phyloP scores from a whole-genome alignment of 1,140 invertebrate genomes.

The Drepana arcuata region DNA sequence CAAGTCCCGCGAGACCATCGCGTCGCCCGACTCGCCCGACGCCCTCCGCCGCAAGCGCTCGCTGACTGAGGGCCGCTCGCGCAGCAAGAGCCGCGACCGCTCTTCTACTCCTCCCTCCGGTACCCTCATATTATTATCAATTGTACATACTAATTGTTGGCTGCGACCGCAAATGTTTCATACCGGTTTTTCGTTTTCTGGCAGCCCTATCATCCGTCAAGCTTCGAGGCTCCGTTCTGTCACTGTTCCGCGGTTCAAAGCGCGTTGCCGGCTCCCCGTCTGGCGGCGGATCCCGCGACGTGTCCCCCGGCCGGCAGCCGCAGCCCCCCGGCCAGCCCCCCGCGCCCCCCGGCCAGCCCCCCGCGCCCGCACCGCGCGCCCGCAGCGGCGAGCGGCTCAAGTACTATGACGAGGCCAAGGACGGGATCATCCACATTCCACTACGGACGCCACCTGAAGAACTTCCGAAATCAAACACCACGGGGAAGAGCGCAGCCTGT shows the following conservation, averaged over 20 bases:
- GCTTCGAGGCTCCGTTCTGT: conserved; percentile 75
- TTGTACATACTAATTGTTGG: no score
- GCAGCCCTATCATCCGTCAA: no score
- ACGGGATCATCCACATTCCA: conserved; percentile 77
- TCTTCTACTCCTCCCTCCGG: conserved; percentile 67
- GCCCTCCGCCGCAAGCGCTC: conserved; percentile 51
- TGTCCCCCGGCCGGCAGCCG: conserved; percentile 33
- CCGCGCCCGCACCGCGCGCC: conserved; percentile 7
- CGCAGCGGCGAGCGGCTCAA: conserved; percentile 54
- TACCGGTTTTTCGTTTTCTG: no score
- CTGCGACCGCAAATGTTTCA: no score
- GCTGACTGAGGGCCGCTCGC: conserved; percentile 67
- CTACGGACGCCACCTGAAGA: conserved; percentile 78
- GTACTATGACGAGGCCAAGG: conserved; percentile 75
- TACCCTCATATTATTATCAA: no score
- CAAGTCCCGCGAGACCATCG: conserved; percentile 74
- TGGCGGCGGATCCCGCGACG: conserved; percentile 38
- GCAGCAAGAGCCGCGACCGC: conserved; percentile 78
- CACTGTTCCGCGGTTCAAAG: conserved; percentile 74
- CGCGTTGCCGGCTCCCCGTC: conserved; percentile 43
- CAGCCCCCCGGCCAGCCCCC: conserved; percentile 20
- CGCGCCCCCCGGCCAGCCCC: conserved; percentile 9
- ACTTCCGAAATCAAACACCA: conserved; percentile 11
- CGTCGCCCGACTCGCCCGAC: conserved; percentile 79
- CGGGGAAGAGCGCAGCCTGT: conserved; percentile 3